phyloP scores from a whole-genome alignment of 2,797 vertebrate species.

The Cheirogaleus major region DNA sequence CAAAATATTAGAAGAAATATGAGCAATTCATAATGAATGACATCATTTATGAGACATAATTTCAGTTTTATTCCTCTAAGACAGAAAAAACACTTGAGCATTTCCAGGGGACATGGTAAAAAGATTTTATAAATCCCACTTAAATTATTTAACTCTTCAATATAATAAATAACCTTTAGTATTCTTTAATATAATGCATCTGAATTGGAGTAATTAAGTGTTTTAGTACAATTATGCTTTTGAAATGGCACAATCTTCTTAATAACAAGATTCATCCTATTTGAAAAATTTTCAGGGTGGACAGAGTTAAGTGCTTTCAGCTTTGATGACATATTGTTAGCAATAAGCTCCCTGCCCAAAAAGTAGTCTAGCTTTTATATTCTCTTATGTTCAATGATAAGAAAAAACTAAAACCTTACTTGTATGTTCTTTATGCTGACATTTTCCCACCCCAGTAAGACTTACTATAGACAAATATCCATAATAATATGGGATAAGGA shows the following conservation, averaged over 20 bases:
- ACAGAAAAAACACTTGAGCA: background rate
- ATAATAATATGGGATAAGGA: background rate
- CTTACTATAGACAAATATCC: background rate
- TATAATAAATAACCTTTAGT: background rate
- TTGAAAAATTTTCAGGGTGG: background rate
- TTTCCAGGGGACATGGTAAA: background rate
- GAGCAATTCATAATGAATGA: background rate
- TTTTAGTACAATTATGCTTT: background rate
- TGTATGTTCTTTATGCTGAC: background rate
- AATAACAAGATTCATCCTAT: background rate
- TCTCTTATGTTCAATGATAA: background rate
- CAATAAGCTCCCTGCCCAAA: background rate
- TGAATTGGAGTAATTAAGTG: background rate
- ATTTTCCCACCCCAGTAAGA: background rate
- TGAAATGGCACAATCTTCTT: background rate
- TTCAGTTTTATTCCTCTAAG: background rate
- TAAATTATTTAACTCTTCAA: background rate
- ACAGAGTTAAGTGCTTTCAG: background rate
- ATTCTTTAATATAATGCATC: background rate
- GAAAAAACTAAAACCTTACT: background rate
- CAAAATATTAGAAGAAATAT: constrained; percentile 28
- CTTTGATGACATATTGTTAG: background rate
- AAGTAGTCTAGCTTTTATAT: background rate
- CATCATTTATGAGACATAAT: background rate
- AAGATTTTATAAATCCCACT: background rate